phyloP scores from a whole-genome alignment of 2,113 vertebrate species.

The Engraulis encrasicolus region DNA sequence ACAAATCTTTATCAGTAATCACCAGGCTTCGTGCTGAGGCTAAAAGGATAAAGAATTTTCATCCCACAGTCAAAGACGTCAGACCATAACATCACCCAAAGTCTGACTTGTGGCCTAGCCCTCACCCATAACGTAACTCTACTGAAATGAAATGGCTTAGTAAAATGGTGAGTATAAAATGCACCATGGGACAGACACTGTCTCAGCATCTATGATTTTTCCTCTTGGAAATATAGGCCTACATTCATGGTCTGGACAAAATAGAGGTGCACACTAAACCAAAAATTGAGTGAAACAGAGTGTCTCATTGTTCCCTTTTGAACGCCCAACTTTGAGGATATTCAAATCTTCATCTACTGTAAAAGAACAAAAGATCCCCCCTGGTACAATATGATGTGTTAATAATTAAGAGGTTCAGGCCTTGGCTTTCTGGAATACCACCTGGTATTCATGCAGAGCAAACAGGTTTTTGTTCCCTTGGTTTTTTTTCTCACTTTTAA shows the following conservation, averaged over 20 bases:
- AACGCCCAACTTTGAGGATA: background rate
- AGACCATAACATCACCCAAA: background rate
- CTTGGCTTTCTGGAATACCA: constrained; percentile 7
- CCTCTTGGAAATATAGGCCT: background rate
- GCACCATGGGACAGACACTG: background rate
- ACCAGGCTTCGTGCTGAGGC: background rate
- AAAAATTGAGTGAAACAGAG: background rate
- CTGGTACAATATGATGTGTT: background rate
- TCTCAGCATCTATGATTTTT: background rate
- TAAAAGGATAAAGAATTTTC: background rate
- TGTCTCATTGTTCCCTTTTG: background rate
- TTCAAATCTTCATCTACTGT: background rate
- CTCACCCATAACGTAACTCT: background rate
- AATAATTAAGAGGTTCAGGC: background rate
- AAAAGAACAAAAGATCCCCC: background rate
- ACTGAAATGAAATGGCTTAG: background rate
- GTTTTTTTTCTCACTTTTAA: background rate
- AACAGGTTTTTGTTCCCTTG: background rate
- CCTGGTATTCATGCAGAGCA: background rate
- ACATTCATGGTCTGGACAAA: constrained; percentile 3
- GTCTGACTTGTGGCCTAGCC: background rate
- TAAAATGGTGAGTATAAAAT: background rate
- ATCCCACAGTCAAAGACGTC: background rate
- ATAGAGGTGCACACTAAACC: background rate
- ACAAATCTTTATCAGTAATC: background rate